A percentile compares a stretch with the other conserved stretches of the same genome.
These are phyloP conservation scores for Paguma larvata DNA, from an alignment of 2,797 vertebrate genomes.

Conservation along the genomic window DNA sequence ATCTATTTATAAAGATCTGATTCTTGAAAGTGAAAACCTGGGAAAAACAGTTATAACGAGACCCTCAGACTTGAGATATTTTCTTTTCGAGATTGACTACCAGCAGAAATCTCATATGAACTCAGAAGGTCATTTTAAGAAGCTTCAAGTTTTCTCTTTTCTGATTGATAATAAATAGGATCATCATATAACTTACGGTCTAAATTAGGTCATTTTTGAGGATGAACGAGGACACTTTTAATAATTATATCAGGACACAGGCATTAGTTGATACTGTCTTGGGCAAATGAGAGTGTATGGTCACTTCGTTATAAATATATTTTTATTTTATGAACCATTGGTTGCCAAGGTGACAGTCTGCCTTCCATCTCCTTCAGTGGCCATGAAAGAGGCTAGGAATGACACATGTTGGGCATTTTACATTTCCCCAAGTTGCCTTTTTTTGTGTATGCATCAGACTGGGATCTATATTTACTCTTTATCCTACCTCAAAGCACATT, in stretches of 20 bases:
- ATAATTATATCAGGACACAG: not conserved
- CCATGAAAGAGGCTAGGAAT: not conserved
- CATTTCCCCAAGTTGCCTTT: constrained; percentile 11
- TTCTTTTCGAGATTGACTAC: not conserved
- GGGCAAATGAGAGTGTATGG: not conserved
- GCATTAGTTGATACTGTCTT: not conserved
- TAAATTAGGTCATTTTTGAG: not conserved
- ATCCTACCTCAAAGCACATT: not conserved
- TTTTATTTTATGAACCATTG: constrained; percentile 49
- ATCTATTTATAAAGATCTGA: constrained; percentile 1
- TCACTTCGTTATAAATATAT: not conserved
- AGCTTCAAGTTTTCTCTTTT: constrained; percentile 11
- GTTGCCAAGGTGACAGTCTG: not conserved
- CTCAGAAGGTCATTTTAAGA: not conserved
- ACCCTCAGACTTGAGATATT: not conserved
- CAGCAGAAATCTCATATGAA: constrained; percentile 5
- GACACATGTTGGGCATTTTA: not conserved
- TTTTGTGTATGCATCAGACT: not conserved
- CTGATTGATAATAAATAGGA: not conserved
- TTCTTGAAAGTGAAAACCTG: not conserved
- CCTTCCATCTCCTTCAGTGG: not conserved
- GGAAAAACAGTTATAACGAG: not conserved
- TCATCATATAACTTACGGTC: not conserved
- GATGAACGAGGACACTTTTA: not conserved
- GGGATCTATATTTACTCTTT: not conserved